These are phyloP conservation scores for Hyperopisus bebe DNA, from an alignment of 2,113 vertebrate genomes.

Conservation along the genomic window DNA sequence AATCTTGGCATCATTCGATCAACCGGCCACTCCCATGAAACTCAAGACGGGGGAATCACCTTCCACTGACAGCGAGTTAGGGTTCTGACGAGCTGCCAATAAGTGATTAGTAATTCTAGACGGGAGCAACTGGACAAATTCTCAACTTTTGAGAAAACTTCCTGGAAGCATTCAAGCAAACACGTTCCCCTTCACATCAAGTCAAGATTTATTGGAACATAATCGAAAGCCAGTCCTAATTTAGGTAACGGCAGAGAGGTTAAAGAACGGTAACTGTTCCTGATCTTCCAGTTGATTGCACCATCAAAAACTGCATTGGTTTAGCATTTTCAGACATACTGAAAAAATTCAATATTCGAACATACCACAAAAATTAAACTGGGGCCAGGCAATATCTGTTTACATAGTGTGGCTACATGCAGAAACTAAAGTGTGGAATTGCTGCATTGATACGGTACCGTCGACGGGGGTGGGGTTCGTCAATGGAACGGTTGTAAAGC, in stretches of 20 bases:
- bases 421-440: not conserved
- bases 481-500: not conserved
- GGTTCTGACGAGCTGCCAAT: not conserved
- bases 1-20: constrained; percentile 34
- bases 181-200: not conserved
- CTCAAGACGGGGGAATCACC: not conserved
- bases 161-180: not conserved
- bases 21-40: not conserved
- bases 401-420: not conserved
- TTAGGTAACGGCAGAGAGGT: not conserved
- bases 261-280: not conserved
- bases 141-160: not conserved
- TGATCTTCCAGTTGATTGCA: not conserved
- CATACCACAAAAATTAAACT: not conserved
- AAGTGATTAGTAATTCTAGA: not conserved
- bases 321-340: not conserved
- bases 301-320: not conserved
- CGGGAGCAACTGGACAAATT: not conserved
- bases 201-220: not conserved
- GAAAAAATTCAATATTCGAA: not conserved
- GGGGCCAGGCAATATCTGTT: not conserved
- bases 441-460: not conserved
- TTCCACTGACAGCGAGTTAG: not conserved
- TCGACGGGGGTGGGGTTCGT: not conserved
- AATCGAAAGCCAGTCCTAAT: not conserved